A percentile compares a stretch with the other conserved stretches of the same genome.
Evolutionary conservation across 2,113 vertebrate species (phyloP).

Genomic region (Toxotes chatareus): DNA sequence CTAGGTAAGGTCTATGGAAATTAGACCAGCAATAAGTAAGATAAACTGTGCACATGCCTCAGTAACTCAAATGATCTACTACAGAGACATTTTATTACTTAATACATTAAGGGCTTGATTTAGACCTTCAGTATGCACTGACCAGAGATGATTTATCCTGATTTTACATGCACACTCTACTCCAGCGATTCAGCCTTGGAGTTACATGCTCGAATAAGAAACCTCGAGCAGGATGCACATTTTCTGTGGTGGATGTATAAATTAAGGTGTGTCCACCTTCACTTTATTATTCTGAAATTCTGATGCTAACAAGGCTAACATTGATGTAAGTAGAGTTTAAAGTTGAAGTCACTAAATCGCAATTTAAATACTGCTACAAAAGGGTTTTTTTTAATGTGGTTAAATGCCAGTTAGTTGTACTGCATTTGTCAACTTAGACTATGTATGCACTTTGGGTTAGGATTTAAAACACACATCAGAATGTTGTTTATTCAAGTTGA

Average conservation of each 20-base stretch:
- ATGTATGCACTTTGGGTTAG: neutral
- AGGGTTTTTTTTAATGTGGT: neutral
- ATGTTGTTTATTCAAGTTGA: neutral
- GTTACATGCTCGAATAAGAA: conserved; percentile 22
- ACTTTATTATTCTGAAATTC: neutral
- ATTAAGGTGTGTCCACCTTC: neutral
- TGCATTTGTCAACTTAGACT: neutral
- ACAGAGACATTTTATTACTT: conserved; percentile 32
- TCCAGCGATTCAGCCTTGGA: conserved; percentile 18
- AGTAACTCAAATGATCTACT: conserved; percentile 48
- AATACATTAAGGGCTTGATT: conserved; percentile 41
- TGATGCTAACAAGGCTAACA: neutral
- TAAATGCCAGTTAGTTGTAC: neutral
- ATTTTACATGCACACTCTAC: conserved; percentile 36
- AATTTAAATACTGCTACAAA: neutral
- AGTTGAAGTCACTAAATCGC: neutral
- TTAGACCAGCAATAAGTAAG: conserved; percentile 35
- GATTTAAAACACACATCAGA: neutral
- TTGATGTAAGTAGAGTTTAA: neutral
- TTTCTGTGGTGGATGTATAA: conserved; percentile 23
- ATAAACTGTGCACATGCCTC: conserved; percentile 46
- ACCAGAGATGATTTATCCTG: conserved; percentile 49
- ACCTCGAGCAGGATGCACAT: neutral
- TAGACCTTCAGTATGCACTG: conserved; percentile 35
- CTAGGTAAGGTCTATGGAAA: conserved; percentile 16